These are phyloP conservation scores for Sycophaga agraensis DNA, from an alignment of 1,140 invertebrate genomes.

Conservation along the genomic window DNA sequence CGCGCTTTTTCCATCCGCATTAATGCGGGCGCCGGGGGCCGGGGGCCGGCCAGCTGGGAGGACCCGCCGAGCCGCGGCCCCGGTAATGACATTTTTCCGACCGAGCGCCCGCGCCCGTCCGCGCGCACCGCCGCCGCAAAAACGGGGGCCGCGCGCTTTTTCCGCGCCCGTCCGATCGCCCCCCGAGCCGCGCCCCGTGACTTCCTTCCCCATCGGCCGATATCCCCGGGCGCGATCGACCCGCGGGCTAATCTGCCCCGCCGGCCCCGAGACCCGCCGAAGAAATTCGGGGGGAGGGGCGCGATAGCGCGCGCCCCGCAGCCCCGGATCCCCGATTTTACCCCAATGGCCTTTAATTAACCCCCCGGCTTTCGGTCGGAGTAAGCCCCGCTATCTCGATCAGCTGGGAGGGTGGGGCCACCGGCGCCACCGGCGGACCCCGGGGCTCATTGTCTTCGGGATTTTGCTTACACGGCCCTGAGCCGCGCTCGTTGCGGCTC, in stretches of 20 bases:
- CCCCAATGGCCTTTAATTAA: conserved; percentile 47
- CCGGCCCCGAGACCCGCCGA: background rate
- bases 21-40: conserved; percentile 34
- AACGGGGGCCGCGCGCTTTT: too few species aligned
- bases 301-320: background rate
- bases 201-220: too few species aligned
- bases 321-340: conserved; percentile 35
- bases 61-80: too few species aligned
- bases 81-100: conserved; percentile 50
- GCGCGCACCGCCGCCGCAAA: too few species aligned
- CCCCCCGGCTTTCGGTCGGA: conserved; percentile 35
- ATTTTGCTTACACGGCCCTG: conserved; percentile 6
- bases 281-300: background rate
- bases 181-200: too few species aligned
- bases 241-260: too few species aligned
- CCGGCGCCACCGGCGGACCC: background rate
- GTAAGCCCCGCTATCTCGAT: conserved; percentile 47
- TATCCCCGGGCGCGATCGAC: too few species aligned
- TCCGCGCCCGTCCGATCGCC: too few species aligned
- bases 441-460: background rate
- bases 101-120: too few species aligned
- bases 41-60: conserved; percentile 37
- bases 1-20: conserved; percentile 15
- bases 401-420: conserved; percentile 21
- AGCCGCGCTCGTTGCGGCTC: too few species aligned